phyloP scores from a whole-genome alignment of 2,113 vertebrate species.

The Callionymus lyra region DNA sequence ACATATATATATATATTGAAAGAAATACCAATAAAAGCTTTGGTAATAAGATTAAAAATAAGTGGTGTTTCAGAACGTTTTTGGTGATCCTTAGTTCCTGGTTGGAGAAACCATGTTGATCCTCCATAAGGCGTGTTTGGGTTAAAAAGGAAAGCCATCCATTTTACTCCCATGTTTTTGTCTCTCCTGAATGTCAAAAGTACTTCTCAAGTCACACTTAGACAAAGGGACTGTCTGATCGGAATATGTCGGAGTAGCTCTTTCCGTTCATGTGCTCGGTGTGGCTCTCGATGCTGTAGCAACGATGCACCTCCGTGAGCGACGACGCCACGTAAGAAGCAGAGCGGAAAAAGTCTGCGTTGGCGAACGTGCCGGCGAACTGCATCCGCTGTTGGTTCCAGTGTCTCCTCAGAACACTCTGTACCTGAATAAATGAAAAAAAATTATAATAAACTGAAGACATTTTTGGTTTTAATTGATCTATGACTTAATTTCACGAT shows the following conservation, averaged over 20 bases:
- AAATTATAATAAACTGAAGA: no score
- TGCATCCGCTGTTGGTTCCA: slow-evolving; percentile 94
- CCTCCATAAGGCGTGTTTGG: no score
- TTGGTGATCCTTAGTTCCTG: not conserved
- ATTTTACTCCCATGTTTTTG: no score
- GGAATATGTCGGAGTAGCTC: slow-evolving; percentile 75
- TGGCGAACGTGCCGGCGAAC: slow-evolving; percentile 82
- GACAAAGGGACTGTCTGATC: slow-evolving; percentile 76
- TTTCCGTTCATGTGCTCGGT: slow-evolving; percentile 87
- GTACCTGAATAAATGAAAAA: slow-evolving; percentile 67
- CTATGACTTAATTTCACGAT: no score
- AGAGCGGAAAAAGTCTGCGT: slow-evolving; percentile 78
- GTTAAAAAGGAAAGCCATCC: not conserved
- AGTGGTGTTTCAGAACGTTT: no score
- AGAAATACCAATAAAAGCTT: no score
- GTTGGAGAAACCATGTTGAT: not conserved
- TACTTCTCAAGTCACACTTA: slow-evolving; percentile 53
- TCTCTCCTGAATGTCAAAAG: no score
- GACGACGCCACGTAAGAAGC: slow-evolving; percentile 85
- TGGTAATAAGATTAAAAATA: no score
- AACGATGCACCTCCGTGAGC: slow-evolving; percentile 81
- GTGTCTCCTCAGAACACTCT: slow-evolving; percentile 81
- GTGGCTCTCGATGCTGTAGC: slow-evolving; percentile 82
- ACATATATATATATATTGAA: no score
- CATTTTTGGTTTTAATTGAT: no score